These are phyloP conservation scores for Meta bourneti DNA, from an alignment of 2,888 invertebrate genomes.

Conservation along the genomic window DNA sequence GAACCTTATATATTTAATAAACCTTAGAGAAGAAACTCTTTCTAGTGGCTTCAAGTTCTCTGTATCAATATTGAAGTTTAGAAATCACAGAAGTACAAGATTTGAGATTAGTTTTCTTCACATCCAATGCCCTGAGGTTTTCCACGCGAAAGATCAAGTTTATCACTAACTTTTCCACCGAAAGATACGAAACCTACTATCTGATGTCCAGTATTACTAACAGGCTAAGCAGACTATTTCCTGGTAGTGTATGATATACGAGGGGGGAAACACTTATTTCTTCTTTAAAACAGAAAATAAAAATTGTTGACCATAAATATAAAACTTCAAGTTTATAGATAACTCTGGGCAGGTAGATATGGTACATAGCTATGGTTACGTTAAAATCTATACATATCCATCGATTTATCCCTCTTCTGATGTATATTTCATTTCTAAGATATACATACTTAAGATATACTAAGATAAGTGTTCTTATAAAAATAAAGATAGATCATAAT, in stretches of 20 bases:
- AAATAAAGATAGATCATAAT: too few species aligned
- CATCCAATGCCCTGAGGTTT: slow-evolving; percentile 9
- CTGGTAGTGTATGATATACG: background rate
- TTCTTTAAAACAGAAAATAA: background rate
- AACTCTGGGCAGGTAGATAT: background rate
- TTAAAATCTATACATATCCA: background rate
- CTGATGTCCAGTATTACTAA: background rate
- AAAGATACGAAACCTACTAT: background rate
- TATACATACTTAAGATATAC: too few species aligned
- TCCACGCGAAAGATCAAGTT: slow-evolving; percentile 20
- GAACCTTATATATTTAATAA: background rate
- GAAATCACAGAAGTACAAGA: slow-evolving; percentile 9
- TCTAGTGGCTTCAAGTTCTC: background rate
- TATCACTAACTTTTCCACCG: background rate
- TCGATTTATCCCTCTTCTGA: too few species aligned
- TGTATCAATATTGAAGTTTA: slow-evolving; percentile 41
- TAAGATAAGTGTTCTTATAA: too few species aligned
- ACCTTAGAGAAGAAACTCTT: background rate
- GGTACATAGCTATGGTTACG: background rate
- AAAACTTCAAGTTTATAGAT: background rate
- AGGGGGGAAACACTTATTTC: background rate
- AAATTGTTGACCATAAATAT: background rate
- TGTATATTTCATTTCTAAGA: too few species aligned
- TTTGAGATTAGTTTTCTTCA: slow-evolving; percentile 23
- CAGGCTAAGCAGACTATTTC: background rate